Conservation (phyloP, 2,113 vertebrate species). For the Aix galericulata region DNA sequence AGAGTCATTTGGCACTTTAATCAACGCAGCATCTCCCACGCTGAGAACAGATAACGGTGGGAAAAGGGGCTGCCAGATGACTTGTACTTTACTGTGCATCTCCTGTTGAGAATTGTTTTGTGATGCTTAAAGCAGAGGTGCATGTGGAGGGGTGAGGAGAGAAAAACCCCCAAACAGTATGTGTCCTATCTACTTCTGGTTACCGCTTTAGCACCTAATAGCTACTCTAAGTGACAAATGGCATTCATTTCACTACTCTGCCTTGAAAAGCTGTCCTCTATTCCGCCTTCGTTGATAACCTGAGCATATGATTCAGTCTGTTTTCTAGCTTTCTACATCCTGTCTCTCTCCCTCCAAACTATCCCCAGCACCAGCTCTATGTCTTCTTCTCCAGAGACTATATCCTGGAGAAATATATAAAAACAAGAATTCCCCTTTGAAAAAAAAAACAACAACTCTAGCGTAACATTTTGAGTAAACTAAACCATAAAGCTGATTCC, state of each 20-base stretch:
- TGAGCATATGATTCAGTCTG: not conserved
- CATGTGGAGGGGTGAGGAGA: accelerated
- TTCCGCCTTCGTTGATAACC: not conserved
- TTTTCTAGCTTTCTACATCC: not conserved
- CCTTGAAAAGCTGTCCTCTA: not conserved
- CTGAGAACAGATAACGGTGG: not conserved
- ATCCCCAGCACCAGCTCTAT: not conserved
- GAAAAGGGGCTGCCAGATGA: not conserved
- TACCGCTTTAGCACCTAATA: not conserved
- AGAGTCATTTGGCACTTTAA: conserved; percentile 66
- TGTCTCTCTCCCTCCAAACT: not conserved
- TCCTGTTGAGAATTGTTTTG: not conserved
- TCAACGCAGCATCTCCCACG: conserved; percentile 38
- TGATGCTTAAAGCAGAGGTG: not conserved
- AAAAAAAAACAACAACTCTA: not conserved
- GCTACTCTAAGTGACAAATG: too few species aligned
- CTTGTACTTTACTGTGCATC: not conserved
- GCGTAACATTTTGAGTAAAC: not conserved
- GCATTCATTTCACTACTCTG: too few species aligned
- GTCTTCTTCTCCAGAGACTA: not conserved
- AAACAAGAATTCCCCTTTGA: not conserved
- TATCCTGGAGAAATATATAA: not conserved
- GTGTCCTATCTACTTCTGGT: not conserved
- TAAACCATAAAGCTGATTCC: not conserved
- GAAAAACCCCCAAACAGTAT: too few species aligned